phyloP scores from a whole-genome alignment of 2,113 vertebrate species.

The Elachura formosa region DNA sequence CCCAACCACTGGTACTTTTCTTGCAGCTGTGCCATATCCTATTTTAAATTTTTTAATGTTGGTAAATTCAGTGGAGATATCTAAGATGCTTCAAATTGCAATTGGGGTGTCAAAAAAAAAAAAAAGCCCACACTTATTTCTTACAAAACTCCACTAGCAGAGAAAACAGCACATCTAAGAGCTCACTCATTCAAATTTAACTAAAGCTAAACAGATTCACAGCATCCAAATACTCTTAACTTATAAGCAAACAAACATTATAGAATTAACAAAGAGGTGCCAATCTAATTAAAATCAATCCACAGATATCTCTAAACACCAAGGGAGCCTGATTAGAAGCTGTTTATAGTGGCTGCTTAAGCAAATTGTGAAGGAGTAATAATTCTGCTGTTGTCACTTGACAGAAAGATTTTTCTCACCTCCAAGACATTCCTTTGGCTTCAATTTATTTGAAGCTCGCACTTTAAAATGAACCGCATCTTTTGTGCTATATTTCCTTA shows the following conservation, averaged over 20 bases:
- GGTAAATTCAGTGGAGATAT: neutral
- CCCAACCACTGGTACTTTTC: neutral
- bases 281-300: slow-evolving; percentile 51
- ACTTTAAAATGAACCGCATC: neutral
- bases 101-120: neutral
- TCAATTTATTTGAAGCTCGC: neutral
- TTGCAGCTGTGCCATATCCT: neutral
- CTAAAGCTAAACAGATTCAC: neutral
- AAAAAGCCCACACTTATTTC: neutral
- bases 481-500: neutral
- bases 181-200: neutral
- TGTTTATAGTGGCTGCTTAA: slow-evolving; percentile 32
- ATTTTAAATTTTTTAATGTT: accelerated
- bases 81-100: neutral
- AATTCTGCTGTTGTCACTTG: neutral
- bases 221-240: neutral
- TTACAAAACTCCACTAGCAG: neutral
- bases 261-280: slow-evolving; percentile 27
- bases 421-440: neutral
- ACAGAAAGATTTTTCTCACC: neutral
- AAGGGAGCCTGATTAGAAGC: slow-evolving; percentile 29
- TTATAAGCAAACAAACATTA: slow-evolving; percentile 17
- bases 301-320: neutral
- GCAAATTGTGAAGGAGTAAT: slow-evolving; percentile 5
- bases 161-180: neutral